phyloP scores from a whole-genome alignment of 2,113 vertebrate genomes.

The Neolamprologus hecqui region DNA sequence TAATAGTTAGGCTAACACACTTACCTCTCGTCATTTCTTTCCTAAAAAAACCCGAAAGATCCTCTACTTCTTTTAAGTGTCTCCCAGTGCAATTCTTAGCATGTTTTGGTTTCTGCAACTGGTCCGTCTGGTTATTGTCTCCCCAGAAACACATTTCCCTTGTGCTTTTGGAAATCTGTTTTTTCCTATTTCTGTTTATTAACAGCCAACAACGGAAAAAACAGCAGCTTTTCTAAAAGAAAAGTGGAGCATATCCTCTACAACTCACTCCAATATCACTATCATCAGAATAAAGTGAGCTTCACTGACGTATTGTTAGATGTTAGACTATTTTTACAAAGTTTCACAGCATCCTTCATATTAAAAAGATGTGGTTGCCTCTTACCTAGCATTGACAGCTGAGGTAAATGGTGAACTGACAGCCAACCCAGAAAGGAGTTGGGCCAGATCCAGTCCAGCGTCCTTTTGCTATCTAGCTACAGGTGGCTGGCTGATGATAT shows the following conservation, averaged over 20 bases:
- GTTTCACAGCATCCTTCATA: background rate
- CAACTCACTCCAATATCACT: background rate
- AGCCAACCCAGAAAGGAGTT: background rate
- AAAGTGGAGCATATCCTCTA: background rate
- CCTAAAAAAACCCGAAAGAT: background rate
- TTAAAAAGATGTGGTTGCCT: background rate
- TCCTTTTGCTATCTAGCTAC: background rate
- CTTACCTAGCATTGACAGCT: background rate
- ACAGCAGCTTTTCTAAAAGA: background rate
- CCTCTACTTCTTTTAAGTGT: background rate
- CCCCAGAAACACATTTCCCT: background rate
- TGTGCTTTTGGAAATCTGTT: background rate
- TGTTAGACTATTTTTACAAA: background rate
- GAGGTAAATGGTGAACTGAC: background rate
- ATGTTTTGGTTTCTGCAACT: background rate
- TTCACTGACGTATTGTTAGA: background rate
- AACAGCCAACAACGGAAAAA: background rate
- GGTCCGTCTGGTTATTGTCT: background rate
- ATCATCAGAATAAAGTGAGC: background rate
- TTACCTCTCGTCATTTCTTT: background rate
- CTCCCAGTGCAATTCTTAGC: background rate
- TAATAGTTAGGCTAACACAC: background rate
- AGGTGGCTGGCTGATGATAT: background rate
- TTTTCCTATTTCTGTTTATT: background rate
- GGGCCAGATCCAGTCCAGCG: background rate